Evolutionary conservation across 2,113 vertebrate species (phyloP).

Genomic region (Silurus asotus): DNA sequence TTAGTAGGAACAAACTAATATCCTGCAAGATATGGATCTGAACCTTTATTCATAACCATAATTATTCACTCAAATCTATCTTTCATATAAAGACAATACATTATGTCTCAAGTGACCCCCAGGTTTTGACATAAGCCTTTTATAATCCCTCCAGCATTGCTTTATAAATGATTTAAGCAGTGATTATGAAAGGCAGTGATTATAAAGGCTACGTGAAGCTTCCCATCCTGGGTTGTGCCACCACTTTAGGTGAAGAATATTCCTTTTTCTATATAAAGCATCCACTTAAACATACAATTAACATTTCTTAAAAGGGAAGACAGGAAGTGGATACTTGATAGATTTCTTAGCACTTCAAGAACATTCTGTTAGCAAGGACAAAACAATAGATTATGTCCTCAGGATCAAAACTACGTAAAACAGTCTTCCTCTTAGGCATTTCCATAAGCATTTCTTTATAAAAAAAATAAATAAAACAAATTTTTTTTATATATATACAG

Average conservation of each 20-base stretch:
- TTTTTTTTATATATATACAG: too few relatives aligned
- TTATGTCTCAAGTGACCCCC: not conserved
- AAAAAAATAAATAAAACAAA: too few relatives aligned
- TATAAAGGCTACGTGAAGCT: not conserved
- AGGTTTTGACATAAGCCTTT: not conserved
- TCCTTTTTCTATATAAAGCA: not conserved
- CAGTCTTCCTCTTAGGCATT: not conserved
- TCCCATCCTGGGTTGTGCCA: not conserved
- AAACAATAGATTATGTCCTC: not conserved
- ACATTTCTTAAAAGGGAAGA: not conserved
- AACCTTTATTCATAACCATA: not conserved
- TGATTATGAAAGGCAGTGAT: not conserved
- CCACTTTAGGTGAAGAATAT: not conserved
- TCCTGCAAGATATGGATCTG: not conserved
- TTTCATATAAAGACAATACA: not conserved
- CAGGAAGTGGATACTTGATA: not conserved
- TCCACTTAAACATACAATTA: not conserved
- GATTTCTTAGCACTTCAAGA: not conserved
- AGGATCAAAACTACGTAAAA: not conserved
- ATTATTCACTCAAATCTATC: not conserved
- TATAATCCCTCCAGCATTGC: not conserved
- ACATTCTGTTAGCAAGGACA: not conserved
- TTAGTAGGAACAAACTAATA: not conserved
- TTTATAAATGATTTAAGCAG: slow-evolving; percentile 1
- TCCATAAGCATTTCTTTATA: not conserved